Evolutionary conservation across 1,140 invertebrate genomes (phyloP).

Genomic region (Neotoxoptera formosana): DNA sequence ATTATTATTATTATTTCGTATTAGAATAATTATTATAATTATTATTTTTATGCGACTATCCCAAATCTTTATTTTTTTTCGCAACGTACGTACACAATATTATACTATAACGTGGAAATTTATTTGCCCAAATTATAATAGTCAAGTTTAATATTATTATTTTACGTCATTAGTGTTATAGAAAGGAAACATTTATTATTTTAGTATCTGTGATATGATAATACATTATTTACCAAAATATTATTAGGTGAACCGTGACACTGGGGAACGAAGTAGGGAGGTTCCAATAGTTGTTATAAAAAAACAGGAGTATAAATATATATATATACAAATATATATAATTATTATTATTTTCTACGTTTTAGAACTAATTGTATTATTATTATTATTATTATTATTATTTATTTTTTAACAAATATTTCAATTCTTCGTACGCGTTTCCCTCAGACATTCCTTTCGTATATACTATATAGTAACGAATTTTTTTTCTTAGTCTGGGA

Average conservation of each 20-base stretch:
- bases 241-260: neutral
- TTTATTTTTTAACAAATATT: constrained; percentile 51
- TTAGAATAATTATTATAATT: neutral
- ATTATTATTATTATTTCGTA: constrained; percentile 31
- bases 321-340: neutral
- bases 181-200: constrained; percentile 31
- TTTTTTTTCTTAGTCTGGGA: neutral
- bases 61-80: neutral
- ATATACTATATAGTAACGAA: neutral
- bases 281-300: constrained; percentile 35
- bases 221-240: constrained; percentile 45
- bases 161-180: constrained; percentile 26
- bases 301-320: constrained; percentile 31
- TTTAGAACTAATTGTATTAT: constrained; percentile 46
- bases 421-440: constrained; percentile 21
- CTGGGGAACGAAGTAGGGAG: neutral
- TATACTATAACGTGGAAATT: neutral
- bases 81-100: neutral
- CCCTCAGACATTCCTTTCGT: constrained; percentile 32
- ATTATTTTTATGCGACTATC: neutral
- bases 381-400: constrained; percentile 30
- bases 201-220: constrained; percentile 53
- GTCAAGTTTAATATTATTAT: constrained; percentile 20
- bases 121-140: neutral
- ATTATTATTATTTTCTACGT: constrained; percentile 42